Percentiles rank a stretch among this genome's conserved stretches.
These are phyloP conservation scores for Chelmon rostratus DNA, from an alignment of 2,797 vertebrate species.

Conservation along the genomic window DNA sequence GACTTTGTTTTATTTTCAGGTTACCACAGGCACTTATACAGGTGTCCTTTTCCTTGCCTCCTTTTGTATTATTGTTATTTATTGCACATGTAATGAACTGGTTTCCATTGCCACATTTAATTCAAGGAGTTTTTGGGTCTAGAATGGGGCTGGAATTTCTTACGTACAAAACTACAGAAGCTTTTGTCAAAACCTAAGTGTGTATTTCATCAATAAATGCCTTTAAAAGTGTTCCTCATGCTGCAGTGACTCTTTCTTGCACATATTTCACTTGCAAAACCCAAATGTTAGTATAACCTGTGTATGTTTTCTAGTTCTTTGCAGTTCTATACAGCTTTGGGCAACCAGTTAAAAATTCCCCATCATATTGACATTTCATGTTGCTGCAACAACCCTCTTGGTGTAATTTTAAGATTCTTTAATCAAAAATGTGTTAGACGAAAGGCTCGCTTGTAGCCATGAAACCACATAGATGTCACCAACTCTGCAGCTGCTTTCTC, in stretches of 20 bases:
- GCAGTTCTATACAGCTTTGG: neutral
- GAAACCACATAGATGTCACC: neutral
- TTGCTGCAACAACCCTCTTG: neutral
- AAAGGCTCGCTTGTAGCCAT: neutral
- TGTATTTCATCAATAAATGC: conserved; percentile 92
- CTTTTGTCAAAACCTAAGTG: conserved; percentile 88
- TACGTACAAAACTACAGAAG: conserved; percentile 83
- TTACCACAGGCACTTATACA: conserved; percentile 75
- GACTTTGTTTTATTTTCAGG: conserved; percentile 53
- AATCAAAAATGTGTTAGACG: neutral
- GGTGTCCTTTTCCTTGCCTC: conserved; percentile 76
- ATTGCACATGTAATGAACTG: conserved; percentile 86
- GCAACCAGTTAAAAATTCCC: neutral
- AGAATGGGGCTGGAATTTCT: conserved; percentile 83
- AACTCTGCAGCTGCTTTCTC: neutral
- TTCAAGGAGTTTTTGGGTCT: conserved; percentile 73
- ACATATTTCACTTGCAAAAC: neutral
- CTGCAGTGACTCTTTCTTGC: neutral
- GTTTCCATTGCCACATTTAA: conserved; percentile 81
- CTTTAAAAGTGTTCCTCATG: conserved; percentile 78
- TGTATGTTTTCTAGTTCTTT: neutral
- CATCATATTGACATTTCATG: neutral
- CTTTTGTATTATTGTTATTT: conserved; percentile 87
- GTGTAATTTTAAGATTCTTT: neutral
- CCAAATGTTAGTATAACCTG: neutral